Percentiles rank a stretch among this genome's conserved stretches.
Conservation (phyloP, 2,888 invertebrate species). For the Abrostola triplasia region DNA sequence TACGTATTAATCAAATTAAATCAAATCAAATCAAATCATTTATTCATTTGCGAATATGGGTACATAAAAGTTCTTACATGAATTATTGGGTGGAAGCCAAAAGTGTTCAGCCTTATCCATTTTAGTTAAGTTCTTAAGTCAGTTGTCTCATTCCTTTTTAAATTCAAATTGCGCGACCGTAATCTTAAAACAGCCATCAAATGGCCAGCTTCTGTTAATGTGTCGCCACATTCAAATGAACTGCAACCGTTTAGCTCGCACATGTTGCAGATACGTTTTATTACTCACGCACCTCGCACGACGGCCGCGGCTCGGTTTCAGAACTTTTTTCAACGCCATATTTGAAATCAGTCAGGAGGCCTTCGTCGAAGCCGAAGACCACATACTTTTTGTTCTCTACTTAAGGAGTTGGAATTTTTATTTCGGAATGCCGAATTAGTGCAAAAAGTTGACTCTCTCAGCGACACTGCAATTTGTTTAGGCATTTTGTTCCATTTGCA, state of each 20-base stretch:
- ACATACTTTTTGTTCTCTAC: constrained; percentile 73
- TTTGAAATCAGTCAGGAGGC: constrained; percentile 66
- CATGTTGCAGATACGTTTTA: constrained; percentile 54
- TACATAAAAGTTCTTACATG: no score
- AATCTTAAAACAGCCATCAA: constrained; percentile 3
- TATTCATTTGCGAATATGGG: no score
- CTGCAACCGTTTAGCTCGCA: constrained; percentile 44
- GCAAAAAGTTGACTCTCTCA: constrained; percentile 85
- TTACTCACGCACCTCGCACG: constrained; percentile 44
- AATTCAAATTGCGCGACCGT: not conserved
- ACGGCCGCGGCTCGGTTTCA: constrained; percentile 68
- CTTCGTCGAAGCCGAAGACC: constrained; percentile 75
- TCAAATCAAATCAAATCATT: no score
- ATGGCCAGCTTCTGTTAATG: constrained; percentile 17
- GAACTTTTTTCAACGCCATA: constrained; percentile 68
- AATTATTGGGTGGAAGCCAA: no score
- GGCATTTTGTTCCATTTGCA: constrained; percentile 85
- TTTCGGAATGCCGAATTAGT: constrained; percentile 89
- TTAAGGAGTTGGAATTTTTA: constrained; percentile 87
- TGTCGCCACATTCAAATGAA: constrained; percentile 40
- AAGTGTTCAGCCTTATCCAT: no score
- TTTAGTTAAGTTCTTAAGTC: no score
- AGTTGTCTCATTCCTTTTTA: not conserved
- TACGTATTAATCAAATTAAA: no score
- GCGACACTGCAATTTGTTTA: constrained; percentile 84